Evolutionary conservation across 2,888 invertebrate species (phyloP).

Genomic region (Beris morrisii): DNA sequence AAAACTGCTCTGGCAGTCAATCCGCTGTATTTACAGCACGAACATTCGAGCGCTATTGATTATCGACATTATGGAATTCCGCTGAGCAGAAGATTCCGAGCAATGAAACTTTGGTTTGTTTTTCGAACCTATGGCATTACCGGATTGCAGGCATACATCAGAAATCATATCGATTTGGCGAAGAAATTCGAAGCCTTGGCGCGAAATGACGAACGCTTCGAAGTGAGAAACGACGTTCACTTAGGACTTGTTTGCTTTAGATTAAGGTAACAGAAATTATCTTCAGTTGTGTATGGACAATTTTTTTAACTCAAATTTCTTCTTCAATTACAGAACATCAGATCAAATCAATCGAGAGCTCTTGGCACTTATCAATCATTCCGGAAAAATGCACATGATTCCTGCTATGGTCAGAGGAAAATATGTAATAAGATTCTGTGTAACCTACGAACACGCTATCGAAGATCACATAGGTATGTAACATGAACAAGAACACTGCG

Average conservation of each 20-base stretch:
- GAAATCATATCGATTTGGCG: constrained; percentile 78
- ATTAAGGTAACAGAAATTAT: constrained; percentile 53
- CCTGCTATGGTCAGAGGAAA: constrained; percentile 75
- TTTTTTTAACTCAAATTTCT: neutral
- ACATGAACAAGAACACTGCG: neutral
- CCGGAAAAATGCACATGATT: constrained; percentile 84
- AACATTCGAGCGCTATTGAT: constrained; percentile 71
- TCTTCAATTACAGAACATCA: constrained; percentile 57
- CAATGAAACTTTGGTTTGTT: constrained; percentile 88
- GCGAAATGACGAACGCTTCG: constrained; percentile 70
- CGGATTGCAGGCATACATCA: constrained; percentile 80
- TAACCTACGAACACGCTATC: constrained; percentile 75
- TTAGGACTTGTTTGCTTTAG: constrained; percentile 80
- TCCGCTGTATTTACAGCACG: constrained; percentile 82
- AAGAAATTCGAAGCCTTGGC: constrained; percentile 73
- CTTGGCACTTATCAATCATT: constrained; percentile 77
- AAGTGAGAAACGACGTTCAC: constrained; percentile 74
- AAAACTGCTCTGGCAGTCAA: constrained; percentile 85
- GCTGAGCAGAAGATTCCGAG: constrained; percentile 78
- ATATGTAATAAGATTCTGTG: constrained; percentile 78
- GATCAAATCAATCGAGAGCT: constrained; percentile 76
- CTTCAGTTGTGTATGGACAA: neutral
- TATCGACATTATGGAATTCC: constrained; percentile 87
- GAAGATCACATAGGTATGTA: constrained; percentile 67
- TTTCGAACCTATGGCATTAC: constrained; percentile 77